Evolutionary conservation across 2,113 vertebrate genomes (phyloP).

Genomic region (Microcebus murinus): DNA sequence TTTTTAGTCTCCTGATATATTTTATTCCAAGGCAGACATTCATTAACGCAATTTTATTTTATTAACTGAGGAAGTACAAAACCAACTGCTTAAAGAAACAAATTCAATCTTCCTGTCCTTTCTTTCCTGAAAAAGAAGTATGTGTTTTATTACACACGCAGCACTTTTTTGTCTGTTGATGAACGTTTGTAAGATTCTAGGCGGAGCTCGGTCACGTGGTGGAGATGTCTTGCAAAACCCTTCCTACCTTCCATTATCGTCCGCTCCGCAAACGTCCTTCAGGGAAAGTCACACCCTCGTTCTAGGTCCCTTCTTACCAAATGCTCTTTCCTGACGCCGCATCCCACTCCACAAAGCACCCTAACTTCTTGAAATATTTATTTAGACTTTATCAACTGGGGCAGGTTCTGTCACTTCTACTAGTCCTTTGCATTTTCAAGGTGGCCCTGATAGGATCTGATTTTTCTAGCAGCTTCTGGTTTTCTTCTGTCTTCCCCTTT

Average conservation of each 20-base stretch:
- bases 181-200: background rate
- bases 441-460: background rate
- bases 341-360: background rate
- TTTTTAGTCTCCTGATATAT: background rate
- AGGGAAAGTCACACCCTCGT: background rate
- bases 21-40: slow-evolving; percentile 2
- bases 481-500: background rate
- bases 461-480: background rate
- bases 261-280: background rate
- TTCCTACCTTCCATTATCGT: background rate
- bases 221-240: background rate
- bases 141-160: background rate
- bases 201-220: no score
- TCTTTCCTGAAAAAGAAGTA: background rate
- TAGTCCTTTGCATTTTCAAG: background rate
- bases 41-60: background rate
- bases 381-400: background rate
- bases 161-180: background rate
- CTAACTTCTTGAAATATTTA: background rate
- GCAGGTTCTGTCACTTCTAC: background rate
- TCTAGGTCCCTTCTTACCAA: background rate
- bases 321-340: background rate
- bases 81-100: background rate
- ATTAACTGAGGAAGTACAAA: background rate
- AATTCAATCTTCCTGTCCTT: background rate